Evolutionary conservation across 1,140 invertebrate genomes (phyloP).

Genomic region (Apis florea): DNA sequence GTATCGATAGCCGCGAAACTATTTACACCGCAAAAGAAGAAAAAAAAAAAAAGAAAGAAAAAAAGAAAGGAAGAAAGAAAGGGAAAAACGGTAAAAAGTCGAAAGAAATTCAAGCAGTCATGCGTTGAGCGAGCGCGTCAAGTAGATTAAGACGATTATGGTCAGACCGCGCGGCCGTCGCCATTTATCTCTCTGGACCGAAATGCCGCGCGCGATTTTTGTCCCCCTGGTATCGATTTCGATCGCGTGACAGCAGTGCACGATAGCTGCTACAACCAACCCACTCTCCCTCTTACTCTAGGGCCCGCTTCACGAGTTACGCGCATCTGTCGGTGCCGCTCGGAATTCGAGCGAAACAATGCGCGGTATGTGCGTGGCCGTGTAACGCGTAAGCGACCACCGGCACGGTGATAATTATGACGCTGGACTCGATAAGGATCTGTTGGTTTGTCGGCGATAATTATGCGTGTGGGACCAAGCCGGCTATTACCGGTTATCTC

Average conservation of each 20-base stretch:
- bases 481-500: slow-evolving; percentile 11
- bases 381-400: slow-evolving; percentile 50
- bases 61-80: too few relatives aligned
- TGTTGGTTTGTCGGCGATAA: slow-evolving; percentile 50
- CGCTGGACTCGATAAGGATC: slow-evolving; percentile 48
- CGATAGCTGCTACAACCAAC: not conserved
- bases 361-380: slow-evolving; percentile 34
- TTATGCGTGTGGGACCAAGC: slow-evolving; percentile 48
- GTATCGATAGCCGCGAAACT: not conserved
- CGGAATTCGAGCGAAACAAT: slow-evolving; percentile 42
- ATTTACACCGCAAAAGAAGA: too few relatives aligned
- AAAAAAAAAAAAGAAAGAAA: too few relatives aligned
- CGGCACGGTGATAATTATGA: slow-evolving; percentile 57
- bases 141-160: slow-evolving; percentile 50
- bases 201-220: slow-evolving; percentile 18
- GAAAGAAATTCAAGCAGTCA: slow-evolving; percentile 25
- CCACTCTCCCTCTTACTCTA: not conserved
- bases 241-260: not conserved
- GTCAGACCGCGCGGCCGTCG: slow-evolving; percentile 12
- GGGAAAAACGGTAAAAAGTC: not conserved
- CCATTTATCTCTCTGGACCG: not conserved
- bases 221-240: not conserved
- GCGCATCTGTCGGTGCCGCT: slow-evolving; percentile 32
- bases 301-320: not conserved
- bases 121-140: slow-evolving; percentile 34